phyloP scores from a whole-genome alignment of 2,797 vertebrate genomes.

The Protosalanx chinensis region DNA sequence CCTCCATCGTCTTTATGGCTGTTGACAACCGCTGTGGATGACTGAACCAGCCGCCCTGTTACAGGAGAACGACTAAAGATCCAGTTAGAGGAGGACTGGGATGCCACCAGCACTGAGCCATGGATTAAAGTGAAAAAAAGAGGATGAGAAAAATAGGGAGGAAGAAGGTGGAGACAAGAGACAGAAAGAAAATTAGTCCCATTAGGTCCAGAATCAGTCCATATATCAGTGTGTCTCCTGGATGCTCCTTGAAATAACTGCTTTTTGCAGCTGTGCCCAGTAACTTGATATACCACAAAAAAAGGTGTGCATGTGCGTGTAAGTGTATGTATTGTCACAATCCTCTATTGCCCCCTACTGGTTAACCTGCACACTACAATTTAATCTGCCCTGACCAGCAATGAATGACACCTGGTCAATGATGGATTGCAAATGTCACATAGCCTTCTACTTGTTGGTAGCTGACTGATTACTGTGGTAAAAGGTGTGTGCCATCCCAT shows the following conservation, averaged over 20 bases:
- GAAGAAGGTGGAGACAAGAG: no score
- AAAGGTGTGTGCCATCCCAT: background rate
- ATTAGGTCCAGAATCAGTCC: no score
- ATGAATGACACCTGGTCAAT: slow-evolving; percentile 50
- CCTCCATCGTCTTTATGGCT: background rate
- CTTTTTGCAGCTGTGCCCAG: slow-evolving; percentile 29
- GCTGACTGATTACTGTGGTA: background rate
- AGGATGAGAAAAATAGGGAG: no score
- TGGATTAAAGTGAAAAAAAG: no score
- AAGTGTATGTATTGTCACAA: slow-evolving; percentile 59
- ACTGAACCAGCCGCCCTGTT: no score
- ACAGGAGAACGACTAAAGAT: no score
- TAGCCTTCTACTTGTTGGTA: background rate
- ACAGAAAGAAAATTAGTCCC: no score
- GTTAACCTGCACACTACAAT: slow-evolving; percentile 70
- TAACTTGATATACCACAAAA: no score
- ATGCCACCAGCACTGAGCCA: no score
- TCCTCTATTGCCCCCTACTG: slow-evolving; percentile 83
- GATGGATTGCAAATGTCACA: slow-evolving; percentile 38
- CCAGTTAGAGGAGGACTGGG: no score
- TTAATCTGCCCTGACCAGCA: slow-evolving; percentile 71
- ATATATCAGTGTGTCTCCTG: no score
- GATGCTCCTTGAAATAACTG: slow-evolving; percentile 63
- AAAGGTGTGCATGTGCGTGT: background rate
- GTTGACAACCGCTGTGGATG: no score